A percentile compares a stretch with the other conserved stretches of the same genome.
phyloP scores from a whole-genome alignment of 92 coral and sea anemone genomes.

The Zoanthus sociatus region DNA sequence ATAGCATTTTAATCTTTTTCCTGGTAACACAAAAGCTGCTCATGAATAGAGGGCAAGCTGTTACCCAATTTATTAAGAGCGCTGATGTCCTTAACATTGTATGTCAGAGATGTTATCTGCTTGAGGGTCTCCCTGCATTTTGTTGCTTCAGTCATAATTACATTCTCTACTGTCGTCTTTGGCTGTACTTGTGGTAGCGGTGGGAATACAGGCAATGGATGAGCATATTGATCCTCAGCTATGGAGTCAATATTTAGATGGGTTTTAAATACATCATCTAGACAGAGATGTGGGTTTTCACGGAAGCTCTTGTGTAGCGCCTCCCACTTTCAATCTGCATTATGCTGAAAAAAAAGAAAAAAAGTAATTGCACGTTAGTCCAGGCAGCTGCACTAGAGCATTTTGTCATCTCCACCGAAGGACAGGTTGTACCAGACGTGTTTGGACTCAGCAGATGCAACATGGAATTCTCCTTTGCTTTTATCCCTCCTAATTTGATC shows the following conservation, averaged over 20 bases:
- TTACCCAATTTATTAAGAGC: conserved; percentile 37
- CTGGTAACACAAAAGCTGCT: conserved; percentile 31
- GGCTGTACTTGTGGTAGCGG: conserved; percentile 34
- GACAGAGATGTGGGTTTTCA: conserved; percentile 45
- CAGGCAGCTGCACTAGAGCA: conserved; percentile 55
- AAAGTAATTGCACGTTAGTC: conserved; percentile 59
- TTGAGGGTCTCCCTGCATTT: conserved; percentile 56
- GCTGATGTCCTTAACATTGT: conserved; percentile 46
- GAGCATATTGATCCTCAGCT: conserved; percentile 7
- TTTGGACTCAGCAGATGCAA: conserved; percentile 36
- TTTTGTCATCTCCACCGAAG: background rate
- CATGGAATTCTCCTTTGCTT: conserved; percentile 40
- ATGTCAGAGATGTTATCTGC: conserved; percentile 40
- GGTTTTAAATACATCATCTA: conserved; percentile 46
- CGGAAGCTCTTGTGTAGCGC: conserved; percentile 43
- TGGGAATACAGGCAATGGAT: conserved; percentile 3
- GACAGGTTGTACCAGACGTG: conserved; percentile 8
- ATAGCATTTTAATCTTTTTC: conserved; percentile 26
- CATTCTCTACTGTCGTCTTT: conserved; percentile 11
- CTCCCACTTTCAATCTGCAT: conserved; percentile 65
- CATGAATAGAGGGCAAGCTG: background rate
- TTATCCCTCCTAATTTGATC: conserved; percentile 39
- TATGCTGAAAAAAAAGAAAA: conserved; percentile 49
- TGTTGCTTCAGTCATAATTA: conserved; percentile 30
- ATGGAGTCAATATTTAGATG: conserved; percentile 8